A percentile compares a stretch with the other conserved stretches of the same genome.
Evolutionary conservation across 2,888 invertebrate species (phyloP).

Genomic region (Pristionchus japonicus): DNA sequence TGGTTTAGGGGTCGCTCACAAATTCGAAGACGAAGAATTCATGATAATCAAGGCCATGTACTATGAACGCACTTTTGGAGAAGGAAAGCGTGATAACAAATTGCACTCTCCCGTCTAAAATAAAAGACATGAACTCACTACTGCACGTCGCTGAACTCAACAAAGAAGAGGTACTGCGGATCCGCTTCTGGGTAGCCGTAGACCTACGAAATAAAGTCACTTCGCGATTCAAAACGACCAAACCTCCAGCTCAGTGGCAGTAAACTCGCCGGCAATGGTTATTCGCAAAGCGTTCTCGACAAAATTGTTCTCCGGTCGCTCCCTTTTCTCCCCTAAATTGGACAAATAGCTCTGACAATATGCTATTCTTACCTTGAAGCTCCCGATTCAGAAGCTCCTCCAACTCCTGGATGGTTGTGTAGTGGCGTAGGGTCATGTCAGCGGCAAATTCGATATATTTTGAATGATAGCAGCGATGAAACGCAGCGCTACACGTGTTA

Average conservation of each 20-base stretch:
- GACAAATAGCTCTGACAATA: not conserved
- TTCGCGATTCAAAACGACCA: not conserved
- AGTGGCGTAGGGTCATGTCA: not conserved
- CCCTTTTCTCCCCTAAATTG: not conserved
- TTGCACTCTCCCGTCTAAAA: not conserved
- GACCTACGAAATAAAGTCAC: not conserved
- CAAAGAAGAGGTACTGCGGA: not conserved
- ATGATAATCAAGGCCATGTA: not conserved
- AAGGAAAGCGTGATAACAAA: not conserved
- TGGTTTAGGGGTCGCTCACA: too few relatives aligned
- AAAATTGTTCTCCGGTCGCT: constrained; percentile 6
- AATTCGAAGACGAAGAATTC: not conserved
- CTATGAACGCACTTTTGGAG: not conserved
- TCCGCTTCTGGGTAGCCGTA: not conserved
- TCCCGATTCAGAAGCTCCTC: not conserved
- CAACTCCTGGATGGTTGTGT: not conserved
- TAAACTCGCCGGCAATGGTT: constrained; percentile 2
- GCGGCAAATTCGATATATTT: not conserved
- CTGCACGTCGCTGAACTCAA: not conserved
- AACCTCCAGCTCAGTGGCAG: not conserved
- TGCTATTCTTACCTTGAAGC: not conserved
- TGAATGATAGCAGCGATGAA: not conserved
- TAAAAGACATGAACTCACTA: not conserved
- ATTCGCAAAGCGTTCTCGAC: not conserved
- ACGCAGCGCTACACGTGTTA: not conserved